These are phyloP conservation scores for Phragmatobia fuliginosa DNA, from an alignment of 2,888 invertebrate genomes.

Conservation along the genomic window DNA sequence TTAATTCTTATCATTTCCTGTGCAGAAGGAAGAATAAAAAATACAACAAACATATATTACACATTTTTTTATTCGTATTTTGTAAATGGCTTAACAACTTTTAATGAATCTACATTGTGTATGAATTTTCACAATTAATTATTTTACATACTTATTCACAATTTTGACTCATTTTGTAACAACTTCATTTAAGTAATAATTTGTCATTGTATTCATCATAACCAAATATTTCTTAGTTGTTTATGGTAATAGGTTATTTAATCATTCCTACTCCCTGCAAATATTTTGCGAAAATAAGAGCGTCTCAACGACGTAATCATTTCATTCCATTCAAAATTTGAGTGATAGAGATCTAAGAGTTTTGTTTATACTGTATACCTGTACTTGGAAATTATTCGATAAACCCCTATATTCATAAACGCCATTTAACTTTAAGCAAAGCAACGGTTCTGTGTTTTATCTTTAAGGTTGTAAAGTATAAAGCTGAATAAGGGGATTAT, in stretches of 20 bases:
- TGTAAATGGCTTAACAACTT: conserved; percentile 49
- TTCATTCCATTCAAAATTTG: not conserved
- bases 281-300: not conserved
- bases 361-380: not conserved
- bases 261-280: not conserved
- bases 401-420: too few relatives aligned
- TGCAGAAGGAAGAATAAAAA: conserved; percentile 2
- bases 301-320: not conserved
- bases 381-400: too few relatives aligned
- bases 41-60: conserved; percentile 24
- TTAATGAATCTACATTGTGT: conserved; percentile 33
- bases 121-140: conserved; percentile 44
- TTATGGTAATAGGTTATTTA: not conserved
- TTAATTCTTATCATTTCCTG: not conserved
- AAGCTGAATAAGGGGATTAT: too few relatives aligned
- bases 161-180: conserved; percentile 64
- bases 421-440: too few relatives aligned
- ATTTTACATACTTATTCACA: conserved; percentile 48
- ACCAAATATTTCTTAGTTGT: not conserved
- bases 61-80: conserved; percentile 52
- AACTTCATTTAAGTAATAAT: conserved; percentile 56
- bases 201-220: conserved; percentile 8
- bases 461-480: too few relatives aligned
- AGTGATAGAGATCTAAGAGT: not conserved
- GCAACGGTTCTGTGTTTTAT: too few relatives aligned